Base-by-base conservation (phyloP, 2,888 invertebrate genomes). In the Metalampra italica region DNA sequence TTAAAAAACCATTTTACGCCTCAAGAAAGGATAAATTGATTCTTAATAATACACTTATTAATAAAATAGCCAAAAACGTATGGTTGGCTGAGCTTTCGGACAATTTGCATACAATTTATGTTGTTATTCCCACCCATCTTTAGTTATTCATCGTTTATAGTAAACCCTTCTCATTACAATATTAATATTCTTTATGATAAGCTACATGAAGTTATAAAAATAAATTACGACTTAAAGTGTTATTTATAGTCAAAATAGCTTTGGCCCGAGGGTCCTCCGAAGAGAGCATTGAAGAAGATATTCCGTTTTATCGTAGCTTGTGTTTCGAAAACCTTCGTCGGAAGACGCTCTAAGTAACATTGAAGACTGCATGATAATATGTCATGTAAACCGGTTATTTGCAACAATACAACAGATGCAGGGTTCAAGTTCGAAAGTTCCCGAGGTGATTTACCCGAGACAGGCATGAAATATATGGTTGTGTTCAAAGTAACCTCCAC, bases 21-120 rank as follows among this genome's bases (percentile, higher is more conserved):
- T 72, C 66, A 60, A 69, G 68, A 72, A 74, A 64, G 66, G 68
- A 11, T 64, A 84, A 84, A 87, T 86, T 86, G 82, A 79, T 82
- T 82, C 73, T 84, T 86, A 86, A 86, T 83, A 78, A 76, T 68
- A 64, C 53, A 60, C 62, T 62, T 71, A 76, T 82, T 73, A 75
- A 76, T 77, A 77, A 73, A 77, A 75, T 75, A 68, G 62, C 77
- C 78, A 71, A 79, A 82, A 73, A 59, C 59, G 72, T 61, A 66
- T 55, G 46, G 52, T 49, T 45, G 55, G 55, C 55, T 60, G 59
- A 63, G 51, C 64, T 62, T 58, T 56, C 56, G 54, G 52, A 64
- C 67, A 75, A 80, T 84, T 82, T 83, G 60, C 80, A 78, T 81
- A 68, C 65, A 68, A 76, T 75, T 78, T 69, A 71, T 71, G 68